Conservation (phyloP, 2,113 vertebrate genomes). For the Eleginops maclovinus region DNA sequence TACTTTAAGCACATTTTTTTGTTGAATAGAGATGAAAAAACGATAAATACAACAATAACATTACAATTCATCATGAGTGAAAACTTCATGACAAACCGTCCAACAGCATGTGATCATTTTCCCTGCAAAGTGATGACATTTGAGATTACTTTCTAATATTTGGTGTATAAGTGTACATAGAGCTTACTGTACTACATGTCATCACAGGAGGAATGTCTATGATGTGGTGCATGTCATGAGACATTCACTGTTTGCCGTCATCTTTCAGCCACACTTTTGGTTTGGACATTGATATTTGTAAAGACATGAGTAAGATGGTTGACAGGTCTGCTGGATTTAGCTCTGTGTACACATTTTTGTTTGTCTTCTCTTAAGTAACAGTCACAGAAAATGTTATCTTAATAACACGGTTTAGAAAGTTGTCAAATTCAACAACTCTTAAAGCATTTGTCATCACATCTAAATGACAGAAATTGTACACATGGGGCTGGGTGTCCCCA, state of each 20-base stretch:
- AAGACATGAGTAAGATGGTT: neutral
- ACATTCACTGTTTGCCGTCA: constrained; percentile 18
- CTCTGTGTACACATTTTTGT: neutral
- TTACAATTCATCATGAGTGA: neutral
- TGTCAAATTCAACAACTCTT: too few species aligned
- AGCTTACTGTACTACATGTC: neutral
- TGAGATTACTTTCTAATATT: neutral
- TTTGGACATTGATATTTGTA: neutral
- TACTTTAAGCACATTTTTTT: too few species aligned
- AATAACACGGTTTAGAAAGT: too few species aligned
- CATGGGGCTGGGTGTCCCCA: too few species aligned
- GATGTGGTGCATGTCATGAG: constrained; percentile 1
- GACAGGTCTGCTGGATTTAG: neutral
- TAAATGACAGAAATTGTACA: too few species aligned
- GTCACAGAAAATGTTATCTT: too few species aligned
- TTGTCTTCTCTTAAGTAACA: too few species aligned
- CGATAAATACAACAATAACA: neutral
- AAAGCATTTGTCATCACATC: too few species aligned
- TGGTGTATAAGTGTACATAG: neutral
- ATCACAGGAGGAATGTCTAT: neutral
- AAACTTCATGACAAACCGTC: neutral
- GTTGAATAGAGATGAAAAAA: too few species aligned
- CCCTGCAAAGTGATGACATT: neutral
- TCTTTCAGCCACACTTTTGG: neutral
- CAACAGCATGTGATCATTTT: too few species aligned